Conservation (phyloP, 2,888 invertebrate genomes). For the Tupiocoris notatus region DNA sequence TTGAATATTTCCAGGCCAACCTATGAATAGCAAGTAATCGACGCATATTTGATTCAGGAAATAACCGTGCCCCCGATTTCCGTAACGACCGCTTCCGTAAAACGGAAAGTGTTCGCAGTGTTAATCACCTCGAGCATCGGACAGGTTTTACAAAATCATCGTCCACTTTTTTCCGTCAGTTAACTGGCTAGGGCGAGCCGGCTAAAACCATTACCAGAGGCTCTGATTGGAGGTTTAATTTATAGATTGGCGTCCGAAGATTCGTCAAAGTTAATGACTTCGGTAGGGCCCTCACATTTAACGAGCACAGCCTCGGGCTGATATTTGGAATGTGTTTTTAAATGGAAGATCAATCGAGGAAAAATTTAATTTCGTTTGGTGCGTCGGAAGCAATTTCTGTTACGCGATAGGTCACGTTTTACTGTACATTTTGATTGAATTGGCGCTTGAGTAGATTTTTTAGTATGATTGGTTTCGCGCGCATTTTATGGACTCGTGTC, state of each 20-base stretch:
- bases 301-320: not conserved
- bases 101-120: not conserved
- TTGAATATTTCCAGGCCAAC: too few relatives aligned
- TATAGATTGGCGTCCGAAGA: not conserved
- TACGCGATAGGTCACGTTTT: not conserved
- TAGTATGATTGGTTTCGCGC: too few relatives aligned
- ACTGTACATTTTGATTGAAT: not conserved
- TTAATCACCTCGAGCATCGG: too few relatives aligned
- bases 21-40: too few relatives aligned
- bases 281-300: not conserved
- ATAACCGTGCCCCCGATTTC: too few relatives aligned
- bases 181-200: too few relatives aligned
- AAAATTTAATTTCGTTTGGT: not conserved
- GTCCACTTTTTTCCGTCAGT: not conserved
- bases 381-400: not conserved
- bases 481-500: too few relatives aligned
- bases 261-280: not conserved
- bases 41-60: too few relatives aligned
- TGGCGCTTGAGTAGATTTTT: too few relatives aligned
- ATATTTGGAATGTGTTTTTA: not conserved
- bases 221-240: not conserved
- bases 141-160: not conserved
- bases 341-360: not conserved
- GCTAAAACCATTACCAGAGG: not conserved
- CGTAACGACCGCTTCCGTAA: not conserved